Conservation (phyloP, 2,113 vertebrate species). For the Pimephales promelas region DNA sequence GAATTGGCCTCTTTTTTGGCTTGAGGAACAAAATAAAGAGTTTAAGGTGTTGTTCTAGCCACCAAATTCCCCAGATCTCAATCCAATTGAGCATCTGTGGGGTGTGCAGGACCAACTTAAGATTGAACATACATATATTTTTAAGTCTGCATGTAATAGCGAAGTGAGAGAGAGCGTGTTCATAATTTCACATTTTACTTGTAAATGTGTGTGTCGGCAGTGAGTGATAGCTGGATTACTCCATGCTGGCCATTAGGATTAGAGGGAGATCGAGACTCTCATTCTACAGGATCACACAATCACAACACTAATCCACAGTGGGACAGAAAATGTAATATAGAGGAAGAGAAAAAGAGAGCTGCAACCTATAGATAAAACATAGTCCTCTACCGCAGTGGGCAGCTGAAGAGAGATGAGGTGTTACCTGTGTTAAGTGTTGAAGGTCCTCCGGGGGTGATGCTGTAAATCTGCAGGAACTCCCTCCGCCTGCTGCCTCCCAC, state of each 20-base stretch:
- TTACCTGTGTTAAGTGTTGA: slow-evolving; percentile 76
- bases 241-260: slow-evolving; percentile 52
- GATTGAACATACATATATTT: too few relatives aligned
- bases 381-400: not conserved
- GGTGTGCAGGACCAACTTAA: too few relatives aligned
- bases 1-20: too few relatives aligned
- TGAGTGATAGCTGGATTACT: slow-evolving; percentile 48
- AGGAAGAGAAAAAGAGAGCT: slow-evolving; percentile 3
- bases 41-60: too few relatives aligned
- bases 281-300: slow-evolving; percentile 36
- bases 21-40: too few relatives aligned
- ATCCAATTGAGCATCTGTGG: too few relatives aligned
- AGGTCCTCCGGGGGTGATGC: slow-evolving; percentile 76
- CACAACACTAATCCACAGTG: slow-evolving; percentile 7
- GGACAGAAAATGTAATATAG: slow-evolving; percentile 11
- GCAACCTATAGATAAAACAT: not conserved
- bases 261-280: slow-evolving; percentile 39
- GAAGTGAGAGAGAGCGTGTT: not conserved
- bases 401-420: not conserved
- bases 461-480: slow-evolving; percentile 82
- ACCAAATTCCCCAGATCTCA: too few relatives aligned
- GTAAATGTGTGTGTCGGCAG: slow-evolving; percentile 10
- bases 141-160: not conserved
- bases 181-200: not conserved
- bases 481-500: slow-evolving; percentile 74